Base-by-base conservation (phyloP, 2,113 vertebrate species). In the Cyanoderma ruficeps region DNA sequence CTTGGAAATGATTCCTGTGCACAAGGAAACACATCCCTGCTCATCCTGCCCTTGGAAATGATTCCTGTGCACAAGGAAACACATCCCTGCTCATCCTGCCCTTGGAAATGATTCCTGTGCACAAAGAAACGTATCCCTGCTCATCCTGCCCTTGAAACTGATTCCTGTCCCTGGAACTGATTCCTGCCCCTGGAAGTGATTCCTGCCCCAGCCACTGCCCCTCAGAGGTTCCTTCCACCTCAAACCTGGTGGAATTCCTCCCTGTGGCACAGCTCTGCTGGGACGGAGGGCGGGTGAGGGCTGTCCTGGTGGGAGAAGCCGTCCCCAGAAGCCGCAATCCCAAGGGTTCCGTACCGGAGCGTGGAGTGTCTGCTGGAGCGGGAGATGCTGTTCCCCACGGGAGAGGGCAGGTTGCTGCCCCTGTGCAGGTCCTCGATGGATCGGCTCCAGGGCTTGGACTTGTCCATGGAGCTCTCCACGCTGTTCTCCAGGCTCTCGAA, bases 371-470 rank as follows among this genome's bases (percentile, higher is more conserved):
- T 97, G 83, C 98, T 98, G 0, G 98, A 96, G 90, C 99, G 98
- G 55, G 98, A 98, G n/a, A 98, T 91, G 79, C 98, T 98, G 80
- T 93, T 99, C 87, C 99, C 99, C 8, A 98, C 98, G 0, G 98
- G 98, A 0, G 99, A 99, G 3, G 99, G 98, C 68, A 99, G 91
- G 56, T 98, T 99, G 88, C 97, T 98, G 85, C 98, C 98, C 93
- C 98, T 96, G 88, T 99, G 99, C 87, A 99, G 98, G 97, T 99
- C 99, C 95, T 99, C 99, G 33, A 99, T 99, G 20, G 99, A 99
- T 50, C 99, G 97, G 71, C 98, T 99, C 99, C 99, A 99, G 35
- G 99, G 97, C 90, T 99, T 99, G 24, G 98, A 98, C 91, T 99
- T 99, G 68, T 99, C 99, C 97, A 99, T 91, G 0, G 95, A 94